Base-by-base conservation (phyloP, 2,888 invertebrate genomes). In the Zelleria hepariella region DNA sequence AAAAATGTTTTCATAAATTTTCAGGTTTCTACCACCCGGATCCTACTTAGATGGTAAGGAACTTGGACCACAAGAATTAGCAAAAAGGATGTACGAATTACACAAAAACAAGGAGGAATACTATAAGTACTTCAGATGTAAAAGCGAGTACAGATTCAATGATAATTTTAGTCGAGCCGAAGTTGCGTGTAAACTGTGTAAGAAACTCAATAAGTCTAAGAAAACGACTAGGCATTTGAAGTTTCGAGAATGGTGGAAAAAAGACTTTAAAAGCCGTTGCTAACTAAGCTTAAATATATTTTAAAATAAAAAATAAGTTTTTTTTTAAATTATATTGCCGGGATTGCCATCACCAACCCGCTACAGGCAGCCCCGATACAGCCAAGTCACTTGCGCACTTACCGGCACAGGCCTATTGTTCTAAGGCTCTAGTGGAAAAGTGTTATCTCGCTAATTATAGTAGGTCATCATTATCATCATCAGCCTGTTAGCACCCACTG, bases 11-110 rank as follows among this genome's bases (percentile, higher is more conserved):
- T 42, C 15, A 2, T 42, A 10, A n/a, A n/a, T n/a, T 58, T 58
- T 8, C 57, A 61, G 61, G 52, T 61, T 61, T 57, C 26, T 61
- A 15, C 61, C 61, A 10, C 56, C 56, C 7, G 57, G 58, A 1
- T 61, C 61, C 1, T 61, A 57, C 56, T 18, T 61, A 10, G 21
- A 61, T 47, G 61, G 48, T 21, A 24, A 49, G 20, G n/a, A 27
- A 21, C 48, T 58, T 10, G 57, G 56, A 3, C 56, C 61, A 10
- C 23, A 27, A 24, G 25, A 48, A 4, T 20, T 59, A 24, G 61
- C 61, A 15, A n/a, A 27, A 6, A 55, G n/a, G 18, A 61, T 61
- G 56, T 27, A 51, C 23, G 18, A 51, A 20, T 15, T 42, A 15
- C 15, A 42, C 32, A 10, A 42, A 42, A 15, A 42, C 15, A 42